These are phyloP conservation scores for Drosophila ambigua DNA, from an alignment of 1,140 invertebrate species.

Conservation along the genomic window DNA sequence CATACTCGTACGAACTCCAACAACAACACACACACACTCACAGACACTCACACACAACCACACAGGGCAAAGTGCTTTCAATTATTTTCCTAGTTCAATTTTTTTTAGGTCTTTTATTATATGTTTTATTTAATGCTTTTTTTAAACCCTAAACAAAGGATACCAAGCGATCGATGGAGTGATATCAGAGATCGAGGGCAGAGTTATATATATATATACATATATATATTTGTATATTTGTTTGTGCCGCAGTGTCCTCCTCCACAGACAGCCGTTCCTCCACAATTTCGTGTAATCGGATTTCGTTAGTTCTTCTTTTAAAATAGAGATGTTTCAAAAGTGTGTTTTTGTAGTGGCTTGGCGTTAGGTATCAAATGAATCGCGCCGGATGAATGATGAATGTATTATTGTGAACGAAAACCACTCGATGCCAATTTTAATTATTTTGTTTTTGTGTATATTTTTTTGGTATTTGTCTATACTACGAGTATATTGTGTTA, in stretches of 20 bases:
- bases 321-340: too few species aligned
- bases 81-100: constrained; percentile 66
- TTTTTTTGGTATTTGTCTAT: constrained; percentile 13
- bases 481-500: constrained; percentile 48
- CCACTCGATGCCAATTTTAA: too few species aligned
- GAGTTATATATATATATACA: background rate
- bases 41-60: constrained; percentile 4
- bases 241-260: too few species aligned
- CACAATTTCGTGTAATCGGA: too few species aligned
- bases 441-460: too few species aligned
- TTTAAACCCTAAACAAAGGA: background rate
- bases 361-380: too few species aligned
- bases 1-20: background rate
- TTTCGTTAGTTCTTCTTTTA: too few species aligned
- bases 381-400: constrained; percentile 5
- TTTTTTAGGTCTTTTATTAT: constrained; percentile 46
- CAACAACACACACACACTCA: constrained; percentile 13
- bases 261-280: too few species aligned
- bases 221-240: constrained; percentile 1
- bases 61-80: constrained; percentile 65
- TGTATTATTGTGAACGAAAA: constrained; percentile 21
- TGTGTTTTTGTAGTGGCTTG: too few species aligned
- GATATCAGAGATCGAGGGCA: constrained; percentile 1
- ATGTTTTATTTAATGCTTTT: constrained; percentile 28
- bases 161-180: constrained; percentile 1